These are phyloP conservation scores for Margarornis squamiger DNA, from an alignment of 2,797 vertebrate species.

Conservation along the genomic window DNA sequence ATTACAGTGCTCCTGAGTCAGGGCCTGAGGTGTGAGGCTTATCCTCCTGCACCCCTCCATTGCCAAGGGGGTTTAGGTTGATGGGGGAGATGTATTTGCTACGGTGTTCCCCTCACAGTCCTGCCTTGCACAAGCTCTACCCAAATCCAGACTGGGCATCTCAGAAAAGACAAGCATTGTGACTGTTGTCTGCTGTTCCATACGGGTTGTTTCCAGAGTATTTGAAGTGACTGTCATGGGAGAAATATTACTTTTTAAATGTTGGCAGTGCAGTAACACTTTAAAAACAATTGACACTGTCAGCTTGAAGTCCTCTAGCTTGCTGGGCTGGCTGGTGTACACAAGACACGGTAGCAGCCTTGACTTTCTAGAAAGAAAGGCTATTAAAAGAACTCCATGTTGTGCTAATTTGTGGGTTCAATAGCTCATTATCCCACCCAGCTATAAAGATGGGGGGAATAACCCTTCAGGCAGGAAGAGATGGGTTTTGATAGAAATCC, in stretches of 20 bases:
- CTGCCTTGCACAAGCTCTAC: neutral
- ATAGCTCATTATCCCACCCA: neutral
- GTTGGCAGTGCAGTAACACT: neutral
- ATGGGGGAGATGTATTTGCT: neutral
- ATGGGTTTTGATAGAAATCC: conserved; percentile 17
- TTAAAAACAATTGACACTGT: neutral
- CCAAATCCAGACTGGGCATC: neutral
- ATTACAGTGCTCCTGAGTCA: fast-evolving
- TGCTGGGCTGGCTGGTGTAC: neutral
- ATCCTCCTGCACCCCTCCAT: neutral
- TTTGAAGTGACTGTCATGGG: neutral
- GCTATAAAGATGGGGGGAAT: neutral
- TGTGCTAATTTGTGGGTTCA: conserved; percentile 2
- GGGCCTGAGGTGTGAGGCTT: neutral
- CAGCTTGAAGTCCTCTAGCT: neutral
- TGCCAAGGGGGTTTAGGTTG: neutral
- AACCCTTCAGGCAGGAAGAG: neutral
- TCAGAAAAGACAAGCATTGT: neutral
- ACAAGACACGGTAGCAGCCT: neutral
- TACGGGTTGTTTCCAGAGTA: neutral
- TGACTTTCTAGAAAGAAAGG: neutral
- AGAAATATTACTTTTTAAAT: conserved; percentile 18
- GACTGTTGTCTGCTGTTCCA: neutral
- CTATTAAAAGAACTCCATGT: conserved; percentile 1
- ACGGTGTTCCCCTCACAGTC: neutral